Evolutionary conservation across 1,140 invertebrate species (phyloP), one percentile per base, ranked within the genome.

Genomic region (Odontomachus brunneus): DNA sequence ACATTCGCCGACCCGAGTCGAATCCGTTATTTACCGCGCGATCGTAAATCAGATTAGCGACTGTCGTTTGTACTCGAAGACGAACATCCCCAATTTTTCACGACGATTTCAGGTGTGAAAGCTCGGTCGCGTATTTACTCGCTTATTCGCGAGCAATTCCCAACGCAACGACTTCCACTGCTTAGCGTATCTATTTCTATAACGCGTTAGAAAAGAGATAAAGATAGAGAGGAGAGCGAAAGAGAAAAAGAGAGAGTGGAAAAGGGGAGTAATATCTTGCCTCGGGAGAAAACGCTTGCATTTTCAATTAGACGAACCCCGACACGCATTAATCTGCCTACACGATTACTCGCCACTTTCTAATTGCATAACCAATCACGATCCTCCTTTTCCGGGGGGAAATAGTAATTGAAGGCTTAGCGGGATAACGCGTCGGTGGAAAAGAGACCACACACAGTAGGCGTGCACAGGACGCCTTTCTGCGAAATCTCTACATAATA

Each of bases 401-500:
- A 69, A 14, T 71, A 57, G 9, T 59, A 71, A 80, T 71, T 57
- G 59, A 71, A 67, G 53, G 59, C 15, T 0, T 78, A 11, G 19
- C 29, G 29, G 29, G 5, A 33, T 33, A 33, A 33, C 5, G n/a
- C n/a, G 5, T 33, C 29, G 29, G 29, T 3, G 29, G 5, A 5
- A 33, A 5, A 33, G 29, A 11, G 38, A 1, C n/a, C n/a, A n/a
- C n/a, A n/a, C n/a, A n/a, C n/a, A n/a, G 59, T 44, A 11, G 9
- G 38, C n/a, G 38, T 9, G 49, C 14, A 29, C 14, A 29, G 24
- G 19, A 3, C 9, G 17, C 69, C 14, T 57, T 57, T 57, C 66
- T 57, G n/a, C n/a, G 51, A 80, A 48, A 57, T 80, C 17, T 59
- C 33, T 57, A 17, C 9, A 80, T 80, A 80, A 80, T 24, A 17